phyloP scores from a whole-genome alignment of 2,797 vertebrate species.

The Melanotaenia pygmaea region DNA sequence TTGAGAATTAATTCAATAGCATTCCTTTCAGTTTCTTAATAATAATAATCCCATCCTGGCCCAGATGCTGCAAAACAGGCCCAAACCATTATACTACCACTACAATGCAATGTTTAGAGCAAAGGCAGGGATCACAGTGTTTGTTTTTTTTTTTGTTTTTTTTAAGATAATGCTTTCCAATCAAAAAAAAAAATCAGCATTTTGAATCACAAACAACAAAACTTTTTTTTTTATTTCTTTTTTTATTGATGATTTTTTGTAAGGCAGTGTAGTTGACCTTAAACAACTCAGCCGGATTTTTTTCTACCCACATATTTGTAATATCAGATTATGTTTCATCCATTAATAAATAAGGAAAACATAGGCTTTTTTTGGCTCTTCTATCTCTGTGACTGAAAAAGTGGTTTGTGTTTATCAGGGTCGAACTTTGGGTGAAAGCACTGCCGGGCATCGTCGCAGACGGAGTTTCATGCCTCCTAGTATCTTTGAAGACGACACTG shows the following conservation, averaged over 20 bases:
- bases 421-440: slow-evolving; percentile 86
- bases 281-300: no score
- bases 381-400: no score
- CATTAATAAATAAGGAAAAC: no score
- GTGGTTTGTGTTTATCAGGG: slow-evolving; percentile 78
- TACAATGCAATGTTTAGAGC: not conserved
- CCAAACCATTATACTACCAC: not conserved
- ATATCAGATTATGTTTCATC: no score
- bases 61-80: not conserved
- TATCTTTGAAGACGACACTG: slow-evolving; percentile 93
- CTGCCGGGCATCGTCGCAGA: slow-evolving; percentile 80
- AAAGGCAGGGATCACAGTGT: no score
- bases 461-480: slow-evolving; percentile 93
- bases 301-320: no score
- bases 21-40: not conserved
- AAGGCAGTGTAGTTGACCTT: no score
- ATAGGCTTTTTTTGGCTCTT: no score
- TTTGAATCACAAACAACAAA: not conserved
- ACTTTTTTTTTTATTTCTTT: not conserved
- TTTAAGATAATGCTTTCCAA: not conserved
- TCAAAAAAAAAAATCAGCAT: not conserved
- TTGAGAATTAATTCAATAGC: no score
- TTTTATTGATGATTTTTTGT: no score
- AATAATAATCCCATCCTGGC: not conserved
- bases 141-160: not conserved